Conservation (phyloP, 2,113 vertebrate genomes). For the Panthera uncia region DNA sequence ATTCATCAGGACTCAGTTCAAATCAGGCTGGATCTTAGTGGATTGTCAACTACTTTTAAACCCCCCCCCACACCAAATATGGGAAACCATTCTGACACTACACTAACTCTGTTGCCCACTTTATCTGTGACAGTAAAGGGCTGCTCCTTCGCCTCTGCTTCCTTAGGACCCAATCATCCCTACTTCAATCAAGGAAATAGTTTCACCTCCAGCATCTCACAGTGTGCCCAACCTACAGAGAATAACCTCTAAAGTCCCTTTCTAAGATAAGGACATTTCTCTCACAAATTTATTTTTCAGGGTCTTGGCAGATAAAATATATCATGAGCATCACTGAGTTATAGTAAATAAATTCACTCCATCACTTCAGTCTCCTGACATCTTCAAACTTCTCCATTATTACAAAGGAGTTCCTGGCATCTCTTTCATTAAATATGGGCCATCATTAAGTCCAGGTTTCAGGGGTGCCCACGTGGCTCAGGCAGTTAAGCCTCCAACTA, state of each 20-base stretch:
- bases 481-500: too few relatives aligned
- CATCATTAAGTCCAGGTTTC: background rate
- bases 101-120: background rate
- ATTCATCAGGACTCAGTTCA: background rate
- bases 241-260: background rate
- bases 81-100: background rate
- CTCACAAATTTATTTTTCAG: slow-evolving; percentile 11
- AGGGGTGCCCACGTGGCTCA: too few relatives aligned
- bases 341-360: background rate
- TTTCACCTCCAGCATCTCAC: background rate
- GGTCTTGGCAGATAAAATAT: background rate
- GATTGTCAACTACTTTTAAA: background rate
- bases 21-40: background rate
- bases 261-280: background rate
- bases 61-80: background rate
- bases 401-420: background rate
- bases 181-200: background rate
- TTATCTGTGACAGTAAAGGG: background rate
- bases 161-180: background rate
- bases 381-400: background rate
- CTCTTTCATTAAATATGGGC: background rate
- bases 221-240: background rate
- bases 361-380: background rate
- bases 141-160: background rate
- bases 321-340: background rate